Evolutionary conservation across 1,140 invertebrate genomes (phyloP).

Genomic region (Drosophila persimilis): DNA sequence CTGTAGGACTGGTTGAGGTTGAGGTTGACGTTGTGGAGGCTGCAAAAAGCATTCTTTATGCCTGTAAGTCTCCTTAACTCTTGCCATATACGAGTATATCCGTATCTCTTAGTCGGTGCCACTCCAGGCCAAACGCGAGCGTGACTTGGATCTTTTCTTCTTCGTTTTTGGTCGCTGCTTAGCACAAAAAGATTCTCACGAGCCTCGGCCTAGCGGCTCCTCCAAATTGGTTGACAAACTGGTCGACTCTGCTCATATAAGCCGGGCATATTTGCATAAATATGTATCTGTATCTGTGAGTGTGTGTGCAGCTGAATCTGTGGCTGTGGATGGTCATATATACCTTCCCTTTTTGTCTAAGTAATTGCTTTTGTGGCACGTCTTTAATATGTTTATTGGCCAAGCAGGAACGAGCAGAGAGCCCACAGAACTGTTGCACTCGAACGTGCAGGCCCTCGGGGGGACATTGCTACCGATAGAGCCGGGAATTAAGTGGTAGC

Average conservation of each 20-base stretch:
- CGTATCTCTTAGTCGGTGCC: slow-evolving; percentile 10
- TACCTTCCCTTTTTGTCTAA: slow-evolving; percentile 35
- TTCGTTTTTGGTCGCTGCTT: slow-evolving; percentile 8
- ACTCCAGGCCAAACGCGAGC: slow-evolving; percentile 58
- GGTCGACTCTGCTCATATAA: slow-evolving; percentile 60
- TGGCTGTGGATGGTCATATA: neutral
- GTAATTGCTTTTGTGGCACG: slow-evolving; percentile 57
- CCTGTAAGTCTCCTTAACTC: slow-evolving; percentile 31
- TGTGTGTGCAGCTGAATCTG: too few relatives aligned
- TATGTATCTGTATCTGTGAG: neutral
- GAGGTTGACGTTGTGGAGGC: neutral
- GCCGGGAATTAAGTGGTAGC: slow-evolving; percentile 69
- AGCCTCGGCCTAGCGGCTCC: slow-evolving; percentile 44
- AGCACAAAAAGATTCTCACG: slow-evolving; percentile 70
- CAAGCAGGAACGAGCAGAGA: slow-evolving; percentile 7
- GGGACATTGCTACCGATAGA: slow-evolving; percentile 35
- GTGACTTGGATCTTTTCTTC: slow-evolving; percentile 59
- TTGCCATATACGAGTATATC: slow-evolving; percentile 36
- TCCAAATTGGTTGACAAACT: slow-evolving; percentile 76
- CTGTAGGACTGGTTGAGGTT: neutral
- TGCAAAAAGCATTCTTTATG: slow-evolving; percentile 50
- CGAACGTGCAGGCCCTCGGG: slow-evolving; percentile 63
- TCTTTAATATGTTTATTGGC: slow-evolving; percentile 60
- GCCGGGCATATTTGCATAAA: slow-evolving; percentile 37
- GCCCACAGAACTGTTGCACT: neutral